Evolutionary conservation across 2,888 invertebrate genomes (phyloP), one percentile per base, ranked within the genome.

Genomic region (Lymantria dispar): DNA sequence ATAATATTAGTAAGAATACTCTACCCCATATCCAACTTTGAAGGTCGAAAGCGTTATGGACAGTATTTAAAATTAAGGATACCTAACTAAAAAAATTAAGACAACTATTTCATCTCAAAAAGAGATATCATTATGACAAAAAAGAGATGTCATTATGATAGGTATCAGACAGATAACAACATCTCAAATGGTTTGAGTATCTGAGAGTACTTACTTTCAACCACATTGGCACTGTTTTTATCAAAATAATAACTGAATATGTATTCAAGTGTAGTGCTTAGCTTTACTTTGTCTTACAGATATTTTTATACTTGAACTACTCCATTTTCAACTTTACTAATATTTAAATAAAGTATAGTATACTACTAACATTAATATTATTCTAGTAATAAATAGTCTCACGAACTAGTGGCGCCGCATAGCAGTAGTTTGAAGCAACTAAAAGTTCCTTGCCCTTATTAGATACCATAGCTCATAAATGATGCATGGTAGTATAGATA

Each of bases 161-260:
- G n/a, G n/a, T n/a, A n/a, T n/a, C n/a, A n/a, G 5, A 74, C 70
- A 68, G 64, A 58, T 54, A 66, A 68, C 66, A 55, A 58, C 58
- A 64, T 63, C 61, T 49, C 14, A 60, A 58, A 64, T 69, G 54
- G 8, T 72, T 22, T 22, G 22, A 78, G 76, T 76, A 75, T 56
- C 60, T 54, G 66, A 74, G 22, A 78, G 74, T 64, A 58, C 66
- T 76, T 68, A 73, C 68, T 72, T 77, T 72, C 74, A 76, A 76
- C 74, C 71, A 72, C 76, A 75, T 75, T 78, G 78, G 75, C 74
- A 79, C 80, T 78, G 68, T 82, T 83, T 82, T 81, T 81, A 87
- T 85, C 84, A 82, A 73, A 79, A 83, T 88, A 87, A 87, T 84
- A 84, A 77, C 77, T 74, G 78, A 83, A 86, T 89, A 85, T 83